Conservation (phyloP, 2,797 vertebrate species). For the Pristis pectinata region DNA sequence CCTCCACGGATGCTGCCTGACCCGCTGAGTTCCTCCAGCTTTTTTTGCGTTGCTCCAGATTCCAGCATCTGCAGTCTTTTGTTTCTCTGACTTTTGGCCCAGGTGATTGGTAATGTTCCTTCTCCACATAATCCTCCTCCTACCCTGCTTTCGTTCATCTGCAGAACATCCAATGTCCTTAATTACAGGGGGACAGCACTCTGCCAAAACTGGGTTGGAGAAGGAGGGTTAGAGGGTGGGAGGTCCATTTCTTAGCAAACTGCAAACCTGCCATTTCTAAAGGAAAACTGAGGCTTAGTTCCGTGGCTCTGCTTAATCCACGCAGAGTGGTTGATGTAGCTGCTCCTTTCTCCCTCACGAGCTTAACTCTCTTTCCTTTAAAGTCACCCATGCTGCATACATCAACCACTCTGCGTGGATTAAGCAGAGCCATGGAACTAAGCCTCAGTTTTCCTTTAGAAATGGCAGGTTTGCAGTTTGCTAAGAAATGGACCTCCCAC, state of each 20-base stretch:
- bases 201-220: not conserved
- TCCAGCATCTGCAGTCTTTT: too few species aligned
- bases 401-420: not conserved
- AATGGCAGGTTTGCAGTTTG: not conserved
- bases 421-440: not conserved
- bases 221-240: not conserved
- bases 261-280: not conserved
- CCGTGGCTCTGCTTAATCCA: not conserved
- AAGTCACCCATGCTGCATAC: not conserved
- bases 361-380: not conserved
- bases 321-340: not conserved
- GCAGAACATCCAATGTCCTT: not conserved
- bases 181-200: not conserved
- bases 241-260: not conserved
- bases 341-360: not conserved
- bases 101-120: not conserved
- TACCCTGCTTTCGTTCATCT: not conserved
- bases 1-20: too few species aligned
- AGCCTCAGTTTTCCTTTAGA: not conserved
- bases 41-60: too few species aligned
- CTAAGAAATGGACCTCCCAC: not conserved
- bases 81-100: too few species aligned
- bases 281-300: not conserved
- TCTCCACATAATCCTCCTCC: not conserved
- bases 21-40: too few species aligned